Base-by-base conservation (phyloP, 1,140 invertebrate genomes). In the Rhyzopertha dominica region DNA sequence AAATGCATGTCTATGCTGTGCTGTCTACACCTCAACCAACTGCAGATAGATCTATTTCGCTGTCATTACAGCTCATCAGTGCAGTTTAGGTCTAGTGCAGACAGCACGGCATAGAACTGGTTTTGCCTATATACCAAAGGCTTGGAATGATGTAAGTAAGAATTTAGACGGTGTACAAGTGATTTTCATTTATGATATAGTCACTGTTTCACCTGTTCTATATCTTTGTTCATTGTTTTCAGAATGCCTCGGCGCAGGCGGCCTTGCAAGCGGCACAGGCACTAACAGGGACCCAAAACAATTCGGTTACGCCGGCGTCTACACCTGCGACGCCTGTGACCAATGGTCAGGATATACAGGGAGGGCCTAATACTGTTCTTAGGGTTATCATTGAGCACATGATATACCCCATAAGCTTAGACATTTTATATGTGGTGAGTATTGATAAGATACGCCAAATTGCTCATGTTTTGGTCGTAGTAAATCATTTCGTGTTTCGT, bases 371-470 rank as follows among this genome's bases (percentile, higher is more conserved):
- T 67, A 95, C 94, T 17, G 95, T 98, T 39, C 81, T 99, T 26
- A 81, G 96, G 43, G 95, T 98, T 34, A 97, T 98, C 68, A 85
- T 98, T 53, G 95, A 99, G 70, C 93, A 98, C 72, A 90, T 98
- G 84, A 77, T 99, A 45, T 99, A 98, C 69, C 94, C 95, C 9
- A 95, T 99, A 50, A 93, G 93, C 23, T 80, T 99, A 58, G 95
- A 99, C 65, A 89, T 97, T 36, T 80, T 99, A 44, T 87, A 96
- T 75, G 80, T 85, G 77, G 85, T 90, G 70, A 72, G 69, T 61
- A 14, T 16, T 9, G 2, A 10, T 22, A 16, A 12, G 16, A 19
- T 32, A 32, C 2, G n/a, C 22, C 14, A 17, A 36, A 36, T 14
- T 3, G n/a, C 4, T 14, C n/a, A 4, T 5, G 18, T 5, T 26